These are phyloP conservation scores for Kradibia gibbosae DNA, from an alignment of 1,140 invertebrate genomes.

Conservation along the genomic window DNA sequence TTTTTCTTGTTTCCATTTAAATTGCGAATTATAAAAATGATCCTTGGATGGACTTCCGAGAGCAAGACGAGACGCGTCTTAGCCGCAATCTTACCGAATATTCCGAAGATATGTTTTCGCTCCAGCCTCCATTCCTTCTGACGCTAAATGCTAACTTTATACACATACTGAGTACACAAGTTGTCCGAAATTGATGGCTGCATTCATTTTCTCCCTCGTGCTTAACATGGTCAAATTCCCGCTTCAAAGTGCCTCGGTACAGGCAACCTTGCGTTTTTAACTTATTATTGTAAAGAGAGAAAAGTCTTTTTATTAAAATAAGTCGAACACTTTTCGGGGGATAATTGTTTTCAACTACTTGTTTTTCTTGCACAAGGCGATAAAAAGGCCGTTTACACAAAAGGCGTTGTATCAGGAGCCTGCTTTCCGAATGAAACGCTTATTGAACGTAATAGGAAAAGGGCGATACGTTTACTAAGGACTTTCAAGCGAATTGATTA, in stretches of 20 bases:
- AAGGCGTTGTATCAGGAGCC: no score
- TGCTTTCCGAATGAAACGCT: neutral
- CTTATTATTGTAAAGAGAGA: neutral
- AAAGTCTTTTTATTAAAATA: slow-evolving; percentile 41
- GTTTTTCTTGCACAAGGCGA: neutral
- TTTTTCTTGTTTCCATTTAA: slow-evolving; percentile 51
- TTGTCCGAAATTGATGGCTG: slow-evolving; percentile 1
- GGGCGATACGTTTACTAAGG: neutral
- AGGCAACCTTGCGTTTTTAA: neutral
- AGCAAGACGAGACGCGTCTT: neutral
- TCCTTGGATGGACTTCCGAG: slow-evolving; percentile 29
- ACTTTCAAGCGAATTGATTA: slow-evolving; percentile 40
- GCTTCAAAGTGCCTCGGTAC: neutral
- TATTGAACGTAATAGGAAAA: neutral
- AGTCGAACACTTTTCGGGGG: neutral
- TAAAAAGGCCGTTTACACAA: no score
- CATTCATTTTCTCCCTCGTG: neutral
- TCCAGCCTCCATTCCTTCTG: neutral
- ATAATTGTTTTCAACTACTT: neutral
- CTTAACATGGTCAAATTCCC: neutral
- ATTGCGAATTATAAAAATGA: slow-evolving; percentile 51
- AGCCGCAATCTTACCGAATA: slow-evolving; percentile 5
- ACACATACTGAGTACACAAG: slow-evolving; percentile 26
- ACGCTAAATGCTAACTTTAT: slow-evolving; percentile 30
- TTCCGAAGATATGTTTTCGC: slow-evolving; percentile 25